These are phyloP conservation scores for Sinosuthora webbiana DNA, from an alignment of 2,113 vertebrate genomes.

Conservation along the genomic window DNA sequence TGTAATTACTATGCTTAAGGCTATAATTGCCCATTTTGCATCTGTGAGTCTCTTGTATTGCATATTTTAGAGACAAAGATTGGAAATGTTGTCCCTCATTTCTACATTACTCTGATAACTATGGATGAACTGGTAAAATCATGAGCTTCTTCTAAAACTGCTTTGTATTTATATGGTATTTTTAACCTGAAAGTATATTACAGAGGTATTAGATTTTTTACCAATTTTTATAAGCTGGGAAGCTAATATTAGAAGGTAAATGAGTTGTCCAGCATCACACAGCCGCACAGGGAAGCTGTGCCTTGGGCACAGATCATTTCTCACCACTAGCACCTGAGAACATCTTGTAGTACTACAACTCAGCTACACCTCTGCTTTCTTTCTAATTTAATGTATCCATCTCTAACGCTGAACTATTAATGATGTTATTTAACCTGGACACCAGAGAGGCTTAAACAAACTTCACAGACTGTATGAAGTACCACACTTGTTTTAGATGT, in stretches of 20 bases:
- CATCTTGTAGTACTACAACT: background rate
- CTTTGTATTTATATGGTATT: slow-evolving; percentile 55
- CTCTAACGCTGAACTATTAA: background rate
- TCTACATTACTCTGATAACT: slow-evolving; percentile 30
- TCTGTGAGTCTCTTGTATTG: background rate
- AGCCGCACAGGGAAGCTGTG: background rate
- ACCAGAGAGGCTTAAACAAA: background rate
- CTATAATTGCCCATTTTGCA: slow-evolving; percentile 29
- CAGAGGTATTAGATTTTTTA: background rate
- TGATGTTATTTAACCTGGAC: background rate
- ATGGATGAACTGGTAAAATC: slow-evolving; percentile 40
- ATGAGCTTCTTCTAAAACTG: slow-evolving; percentile 17
- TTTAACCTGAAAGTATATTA: slow-evolving; percentile 34
- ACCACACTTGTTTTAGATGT: background rate
- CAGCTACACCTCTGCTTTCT: background rate
- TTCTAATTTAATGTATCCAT: background rate
- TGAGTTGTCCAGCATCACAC: background rate
- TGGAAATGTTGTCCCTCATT: background rate
- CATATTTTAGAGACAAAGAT: background rate
- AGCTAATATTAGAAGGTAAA: background rate
- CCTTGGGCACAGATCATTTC: background rate
- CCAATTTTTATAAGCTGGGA: background rate
- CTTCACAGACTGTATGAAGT: background rate
- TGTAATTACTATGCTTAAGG: slow-evolving; percentile 20
- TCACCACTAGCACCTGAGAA: background rate